phyloP scores from a whole-genome alignment of 2,113 vertebrate genomes.

The Dolichallabes microphthalmus region DNA sequence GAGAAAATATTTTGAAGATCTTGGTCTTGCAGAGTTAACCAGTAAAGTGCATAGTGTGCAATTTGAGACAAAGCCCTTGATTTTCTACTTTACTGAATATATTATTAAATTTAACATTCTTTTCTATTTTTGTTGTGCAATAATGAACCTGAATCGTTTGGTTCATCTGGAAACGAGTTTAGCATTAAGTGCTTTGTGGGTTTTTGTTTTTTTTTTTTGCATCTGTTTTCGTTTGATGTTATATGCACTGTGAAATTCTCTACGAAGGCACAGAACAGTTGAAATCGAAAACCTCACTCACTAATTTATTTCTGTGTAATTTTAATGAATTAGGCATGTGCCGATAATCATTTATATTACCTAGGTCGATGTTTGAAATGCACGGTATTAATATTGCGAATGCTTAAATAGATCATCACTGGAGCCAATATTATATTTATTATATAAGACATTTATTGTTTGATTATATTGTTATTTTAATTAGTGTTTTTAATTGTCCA shows the following conservation, averaged over 20 bases:
- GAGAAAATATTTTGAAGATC: neutral
- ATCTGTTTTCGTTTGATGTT: neutral
- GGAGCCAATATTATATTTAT: neutral
- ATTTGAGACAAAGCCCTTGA: conserved; percentile 12
- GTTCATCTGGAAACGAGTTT: conserved; percentile 1
- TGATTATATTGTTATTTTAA: neutral
- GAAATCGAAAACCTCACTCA: conserved; percentile 18
- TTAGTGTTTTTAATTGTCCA: neutral
- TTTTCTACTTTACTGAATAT: conserved; percentile 1
- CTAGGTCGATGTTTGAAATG: neutral
- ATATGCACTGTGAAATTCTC: conserved; percentile 25
- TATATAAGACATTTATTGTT: neutral
- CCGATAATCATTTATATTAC: neutral
- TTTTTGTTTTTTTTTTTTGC: neutral
- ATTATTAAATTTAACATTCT: neutral
- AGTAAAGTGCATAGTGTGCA: neutral
- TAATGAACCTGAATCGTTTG: neutral
- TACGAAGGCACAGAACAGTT: conserved; percentile 17
- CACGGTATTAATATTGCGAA: neutral
- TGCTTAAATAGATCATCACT: neutral
- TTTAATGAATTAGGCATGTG: conserved; percentile 29
- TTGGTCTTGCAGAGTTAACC: too few species aligned
- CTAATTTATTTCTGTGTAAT: conserved; percentile 31
- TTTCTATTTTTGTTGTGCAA: conserved; percentile 19
- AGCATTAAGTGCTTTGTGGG: conserved; percentile 22